Conservation (phyloP, 2,797 vertebrate genomes). For the Melanotaenia maccullochi region DNA sequence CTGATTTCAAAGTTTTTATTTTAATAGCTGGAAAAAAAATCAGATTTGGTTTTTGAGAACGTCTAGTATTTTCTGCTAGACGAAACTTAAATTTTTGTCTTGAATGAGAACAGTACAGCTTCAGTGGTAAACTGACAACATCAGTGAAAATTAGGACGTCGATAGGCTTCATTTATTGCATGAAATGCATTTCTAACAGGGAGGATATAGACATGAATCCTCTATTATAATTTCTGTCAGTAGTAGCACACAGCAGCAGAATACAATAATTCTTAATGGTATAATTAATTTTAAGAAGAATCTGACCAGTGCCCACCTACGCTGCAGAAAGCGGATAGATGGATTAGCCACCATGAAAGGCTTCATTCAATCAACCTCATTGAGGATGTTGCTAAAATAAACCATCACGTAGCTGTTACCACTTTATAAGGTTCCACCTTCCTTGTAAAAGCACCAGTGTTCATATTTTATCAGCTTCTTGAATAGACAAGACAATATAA, state of each 20-base stretch:
- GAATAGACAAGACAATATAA: background rate
- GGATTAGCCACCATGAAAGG: background rate
- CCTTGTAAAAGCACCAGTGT: background rate
- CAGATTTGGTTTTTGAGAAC: conserved; percentile 6
- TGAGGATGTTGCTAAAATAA: background rate
- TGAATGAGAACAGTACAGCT: background rate
- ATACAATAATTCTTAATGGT: background rate
- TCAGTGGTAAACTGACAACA: background rate
- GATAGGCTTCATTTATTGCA: background rate
- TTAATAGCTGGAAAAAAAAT: conserved; percentile 25
- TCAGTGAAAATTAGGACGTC: background rate
- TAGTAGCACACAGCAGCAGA: background rate
- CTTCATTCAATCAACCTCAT: background rate
- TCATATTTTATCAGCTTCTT: background rate
- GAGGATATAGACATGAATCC: background rate
- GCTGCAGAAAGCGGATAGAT: background rate
- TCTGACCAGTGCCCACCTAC: background rate
- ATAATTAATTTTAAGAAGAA: background rate
- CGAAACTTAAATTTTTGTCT: background rate
- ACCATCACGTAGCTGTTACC: background rate
- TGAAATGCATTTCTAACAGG: background rate
- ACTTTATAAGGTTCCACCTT: background rate
- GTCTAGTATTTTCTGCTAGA: background rate
- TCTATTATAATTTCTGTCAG: background rate
- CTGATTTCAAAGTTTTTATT: conserved; percentile 39